These are phyloP conservation scores for Zygothrica quintamaculata DNA, from an alignment of 2,888 invertebrate species.

Conservation along the genomic window DNA sequence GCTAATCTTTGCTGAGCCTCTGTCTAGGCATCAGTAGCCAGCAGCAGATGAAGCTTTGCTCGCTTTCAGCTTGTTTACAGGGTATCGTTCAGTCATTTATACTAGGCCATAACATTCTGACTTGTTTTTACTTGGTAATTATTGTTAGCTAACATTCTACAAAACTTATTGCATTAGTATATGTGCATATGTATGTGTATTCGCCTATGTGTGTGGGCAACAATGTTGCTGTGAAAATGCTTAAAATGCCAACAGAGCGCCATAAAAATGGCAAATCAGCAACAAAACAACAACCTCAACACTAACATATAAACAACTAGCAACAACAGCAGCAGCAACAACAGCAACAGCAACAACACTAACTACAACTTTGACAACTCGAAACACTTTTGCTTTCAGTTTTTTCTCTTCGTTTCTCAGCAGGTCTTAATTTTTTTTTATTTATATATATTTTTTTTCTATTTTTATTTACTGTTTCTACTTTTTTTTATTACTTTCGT, in stretches of 20 bases:
- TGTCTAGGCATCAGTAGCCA: too few relatives aligned
- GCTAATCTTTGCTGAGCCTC: too few relatives aligned
- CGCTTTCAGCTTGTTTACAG: too few relatives aligned
- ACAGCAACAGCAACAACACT: conserved; percentile 9
- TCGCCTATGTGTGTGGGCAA: conserved; percentile 56
- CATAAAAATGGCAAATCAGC: conserved; percentile 55
- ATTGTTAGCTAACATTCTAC: conserved; percentile 47
- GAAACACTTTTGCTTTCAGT: conserved; percentile 78
- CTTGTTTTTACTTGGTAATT: conserved; percentile 37
- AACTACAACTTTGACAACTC: conserved; percentile 21
- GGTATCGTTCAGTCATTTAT: too few relatives aligned
- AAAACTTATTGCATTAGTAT: conserved; percentile 12
- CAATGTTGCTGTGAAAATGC: conserved; percentile 62
- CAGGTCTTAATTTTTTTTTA: conserved; percentile 38
- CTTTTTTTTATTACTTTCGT: conserved; percentile 65
- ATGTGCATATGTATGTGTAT: too few relatives aligned
- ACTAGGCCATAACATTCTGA: too few relatives aligned
- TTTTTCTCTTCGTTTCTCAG: conserved; percentile 46
- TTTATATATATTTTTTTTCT: neutral
- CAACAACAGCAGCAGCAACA: conserved; percentile 12
- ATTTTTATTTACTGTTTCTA: conserved; percentile 1
- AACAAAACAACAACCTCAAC: conserved; percentile 11
- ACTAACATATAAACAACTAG: too few relatives aligned
- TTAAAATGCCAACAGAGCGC: conserved; percentile 65
- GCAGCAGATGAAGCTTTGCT: too few relatives aligned